These are phyloP conservation scores for Brachyrhaphis roseni DNA, from an alignment of 2,797 vertebrate species.

Conservation along the genomic window DNA sequence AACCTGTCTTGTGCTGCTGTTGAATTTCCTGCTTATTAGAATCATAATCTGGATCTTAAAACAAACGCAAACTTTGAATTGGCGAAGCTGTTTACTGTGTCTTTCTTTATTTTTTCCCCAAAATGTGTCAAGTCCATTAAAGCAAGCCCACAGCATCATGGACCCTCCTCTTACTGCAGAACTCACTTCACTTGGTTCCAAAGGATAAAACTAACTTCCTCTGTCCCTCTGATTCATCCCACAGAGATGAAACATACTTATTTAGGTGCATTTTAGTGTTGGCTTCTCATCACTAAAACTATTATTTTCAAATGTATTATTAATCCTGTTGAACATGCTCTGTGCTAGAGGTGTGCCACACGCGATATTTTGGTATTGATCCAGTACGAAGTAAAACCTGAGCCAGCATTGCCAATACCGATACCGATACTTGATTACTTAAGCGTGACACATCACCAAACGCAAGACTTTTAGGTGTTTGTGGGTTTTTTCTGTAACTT, in stretches of 20 bases:
- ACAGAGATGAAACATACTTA: background rate
- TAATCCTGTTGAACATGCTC: background rate
- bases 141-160: background rate
- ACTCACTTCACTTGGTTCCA: background rate
- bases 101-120: background rate
- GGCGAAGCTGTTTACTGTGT: background rate
- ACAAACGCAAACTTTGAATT: background rate
- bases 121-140: background rate
- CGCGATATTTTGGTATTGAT: too few species aligned
- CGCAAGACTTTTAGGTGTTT: too few species aligned
- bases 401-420: too few species aligned
- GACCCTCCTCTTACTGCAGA: background rate
- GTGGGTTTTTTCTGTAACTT: too few species aligned
- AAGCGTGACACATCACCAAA: too few species aligned
- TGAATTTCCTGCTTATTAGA: background rate
- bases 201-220: background rate
- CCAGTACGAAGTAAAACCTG: too few species aligned
- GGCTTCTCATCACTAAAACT: background rate
- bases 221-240: background rate
- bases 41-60: background rate
- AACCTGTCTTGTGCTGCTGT: background rate
- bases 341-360: background rate
- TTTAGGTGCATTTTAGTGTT: background rate
- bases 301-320: background rate
- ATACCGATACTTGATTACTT: too few species aligned